phyloP scores from a whole-genome alignment of 2,888 invertebrate species.

The Carabus problematicus region DNA sequence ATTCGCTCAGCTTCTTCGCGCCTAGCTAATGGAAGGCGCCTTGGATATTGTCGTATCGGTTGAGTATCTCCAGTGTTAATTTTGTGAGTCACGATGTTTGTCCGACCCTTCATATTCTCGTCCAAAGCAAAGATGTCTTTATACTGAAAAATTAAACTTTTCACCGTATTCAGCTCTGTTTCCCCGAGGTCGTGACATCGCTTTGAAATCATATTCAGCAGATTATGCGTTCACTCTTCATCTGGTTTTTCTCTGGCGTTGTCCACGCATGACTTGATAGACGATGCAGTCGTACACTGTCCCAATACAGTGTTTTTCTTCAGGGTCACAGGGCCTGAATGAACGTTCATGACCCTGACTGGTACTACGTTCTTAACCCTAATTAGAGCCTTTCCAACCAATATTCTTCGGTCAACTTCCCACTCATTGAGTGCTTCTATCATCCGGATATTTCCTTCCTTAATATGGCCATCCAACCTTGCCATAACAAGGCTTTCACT shows the following conservation, averaged over 20 bases:
- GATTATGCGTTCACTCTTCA: background rate
- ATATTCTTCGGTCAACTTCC: background rate
- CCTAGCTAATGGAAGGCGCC: constrained; percentile 5
- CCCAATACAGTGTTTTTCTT: constrained; percentile 5
- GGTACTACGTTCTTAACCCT: background rate
- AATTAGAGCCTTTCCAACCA: background rate
- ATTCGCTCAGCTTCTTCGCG: constrained; percentile 13
- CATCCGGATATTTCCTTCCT: background rate
- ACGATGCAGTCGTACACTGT: background rate
- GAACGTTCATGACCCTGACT: constrained; percentile 17
- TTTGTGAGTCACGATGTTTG: constrained; percentile 2
- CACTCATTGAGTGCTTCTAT: background rate
- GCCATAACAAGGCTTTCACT: no score
- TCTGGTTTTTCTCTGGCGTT: background rate
- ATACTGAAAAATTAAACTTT: constrained; percentile 1
- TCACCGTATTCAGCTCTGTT: background rate
- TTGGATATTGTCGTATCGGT: background rate
- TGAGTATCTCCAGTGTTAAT: constrained; percentile 14
- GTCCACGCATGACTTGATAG: background rate
- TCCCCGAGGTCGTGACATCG: background rate
- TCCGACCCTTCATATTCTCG: background rate
- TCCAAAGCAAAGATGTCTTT: constrained; percentile 9
- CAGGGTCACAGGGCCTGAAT: constrained; percentile 6
- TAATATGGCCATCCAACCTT: no score
- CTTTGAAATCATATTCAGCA: no score